These are phyloP conservation scores for Cheilosia variabilis DNA, from an alignment of 2,888 invertebrate genomes.

Conservation along the genomic window DNA sequence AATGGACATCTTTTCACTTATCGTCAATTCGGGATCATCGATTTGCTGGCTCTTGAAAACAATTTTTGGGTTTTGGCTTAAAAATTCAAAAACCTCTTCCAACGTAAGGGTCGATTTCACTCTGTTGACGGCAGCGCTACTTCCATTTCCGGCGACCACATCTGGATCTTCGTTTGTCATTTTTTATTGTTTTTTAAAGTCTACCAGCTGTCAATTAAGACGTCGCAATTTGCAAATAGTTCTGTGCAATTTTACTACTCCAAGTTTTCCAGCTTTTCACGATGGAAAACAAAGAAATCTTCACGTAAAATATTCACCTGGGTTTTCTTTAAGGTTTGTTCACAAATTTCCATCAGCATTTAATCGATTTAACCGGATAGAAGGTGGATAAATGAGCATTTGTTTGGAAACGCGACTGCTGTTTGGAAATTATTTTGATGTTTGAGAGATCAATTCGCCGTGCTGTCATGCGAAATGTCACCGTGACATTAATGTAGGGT, in stretches of 20 bases:
- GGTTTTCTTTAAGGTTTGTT: constrained; percentile 16
- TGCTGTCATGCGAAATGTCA: constrained; percentile 39
- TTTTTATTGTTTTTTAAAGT: constrained; percentile 14
- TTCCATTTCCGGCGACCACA: constrained; percentile 24
- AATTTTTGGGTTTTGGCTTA: constrained; percentile 79
- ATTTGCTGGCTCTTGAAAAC: constrained; percentile 93
- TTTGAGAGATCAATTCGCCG: constrained; percentile 57
- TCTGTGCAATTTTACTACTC: constrained; percentile 6
- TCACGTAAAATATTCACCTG: constrained; percentile 36
- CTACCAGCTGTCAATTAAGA: constrained; percentile 16
- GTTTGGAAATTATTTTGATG: constrained; percentile 3
- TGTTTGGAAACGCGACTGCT: constrained; percentile 16
- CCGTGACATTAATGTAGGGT: constrained; percentile 35
- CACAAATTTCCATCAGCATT: constrained; percentile 16
- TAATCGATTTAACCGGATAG: constrained; percentile 4
- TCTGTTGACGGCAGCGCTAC: constrained; percentile 36
- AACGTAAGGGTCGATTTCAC: constrained; percentile 40
- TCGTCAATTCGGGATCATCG: constrained; percentile 89
- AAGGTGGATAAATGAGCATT: constrained; percentile 9
- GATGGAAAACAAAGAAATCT: constrained; percentile 16
- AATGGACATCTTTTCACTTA: constrained; percentile 88
- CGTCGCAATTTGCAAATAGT: not conserved
- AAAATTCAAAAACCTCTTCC: constrained; percentile 78
- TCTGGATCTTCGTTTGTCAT: constrained; percentile 70
- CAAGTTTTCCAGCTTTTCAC: not conserved